A percentile compares a stretch with the other conserved stretches of the same genome.
phyloP scores from a whole-genome alignment of 2,797 vertebrate species.

The Platyrinchus mystaceus region DNA sequence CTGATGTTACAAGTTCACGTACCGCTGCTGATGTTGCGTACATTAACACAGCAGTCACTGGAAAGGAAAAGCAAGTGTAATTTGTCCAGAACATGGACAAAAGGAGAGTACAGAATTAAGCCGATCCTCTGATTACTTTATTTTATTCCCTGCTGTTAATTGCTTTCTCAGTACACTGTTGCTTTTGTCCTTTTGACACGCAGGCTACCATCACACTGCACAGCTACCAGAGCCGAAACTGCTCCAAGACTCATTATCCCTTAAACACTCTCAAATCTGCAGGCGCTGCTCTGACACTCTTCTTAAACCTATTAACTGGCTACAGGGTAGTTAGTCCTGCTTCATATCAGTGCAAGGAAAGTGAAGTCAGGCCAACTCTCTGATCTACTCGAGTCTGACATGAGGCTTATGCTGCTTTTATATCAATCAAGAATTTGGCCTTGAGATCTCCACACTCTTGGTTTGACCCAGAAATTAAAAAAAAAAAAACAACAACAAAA shows the following conservation, averaged over 20 bases:
- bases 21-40: background rate
- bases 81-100: background rate
- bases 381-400: background rate
- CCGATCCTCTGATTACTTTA: background rate
- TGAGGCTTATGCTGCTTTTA: constrained; percentile 3
- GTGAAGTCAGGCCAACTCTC: constrained; percentile 17
- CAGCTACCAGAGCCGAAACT: background rate
- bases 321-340: background rate
- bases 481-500: background rate
- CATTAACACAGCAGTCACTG: constrained; percentile 22
- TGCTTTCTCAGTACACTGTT: background rate
- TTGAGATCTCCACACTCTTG: background rate
- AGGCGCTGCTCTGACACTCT: background rate
- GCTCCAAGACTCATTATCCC: background rate
- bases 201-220: background rate
- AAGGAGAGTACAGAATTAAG: background rate
- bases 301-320: constrained; percentile 1
- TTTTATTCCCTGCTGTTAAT: constrained; percentile 7
- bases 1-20: constrained; percentile 51
- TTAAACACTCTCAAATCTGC: background rate
- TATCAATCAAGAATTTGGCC: background rate
- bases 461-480: background rate
- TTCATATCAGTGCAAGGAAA: constrained; percentile 24
- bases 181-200: background rate
- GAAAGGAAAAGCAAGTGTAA: constrained; percentile 32